Conservation (phyloP, 1,140 invertebrate species). For the Aphidius gifuensis region DNA sequence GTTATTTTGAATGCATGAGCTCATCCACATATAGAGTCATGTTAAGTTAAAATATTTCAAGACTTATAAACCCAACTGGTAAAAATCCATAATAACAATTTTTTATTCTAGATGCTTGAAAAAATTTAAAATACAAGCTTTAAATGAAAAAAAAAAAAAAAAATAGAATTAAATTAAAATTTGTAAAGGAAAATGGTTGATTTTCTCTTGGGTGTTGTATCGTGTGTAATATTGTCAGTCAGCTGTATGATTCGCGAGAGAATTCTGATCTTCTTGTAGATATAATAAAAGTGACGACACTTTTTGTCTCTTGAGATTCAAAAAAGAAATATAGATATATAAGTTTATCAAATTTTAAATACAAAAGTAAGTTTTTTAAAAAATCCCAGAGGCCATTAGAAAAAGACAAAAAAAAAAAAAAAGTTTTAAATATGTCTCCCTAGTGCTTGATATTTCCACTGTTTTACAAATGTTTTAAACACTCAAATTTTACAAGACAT, state of each 20-base stretch:
- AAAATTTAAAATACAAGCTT: background rate
- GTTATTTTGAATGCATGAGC: slow-evolving; percentile 11
- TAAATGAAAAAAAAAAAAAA: background rate
- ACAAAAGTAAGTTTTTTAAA: too few species aligned
- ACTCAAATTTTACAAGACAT: too few species aligned
- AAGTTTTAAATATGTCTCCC: too few species aligned
- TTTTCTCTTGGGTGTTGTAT: slow-evolving; percentile 14
- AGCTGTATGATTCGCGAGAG: slow-evolving; percentile 8
- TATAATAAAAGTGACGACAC: background rate
- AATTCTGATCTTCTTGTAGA: slow-evolving; percentile 2
- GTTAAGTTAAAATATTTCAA: background rate
- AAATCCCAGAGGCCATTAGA: too few species aligned
- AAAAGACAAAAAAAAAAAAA: too few species aligned
- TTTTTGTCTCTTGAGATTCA: background rate
- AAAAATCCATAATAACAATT: too few species aligned
- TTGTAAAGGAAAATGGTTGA: background rate
- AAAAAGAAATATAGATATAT: background rate
- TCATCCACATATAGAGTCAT: background rate
- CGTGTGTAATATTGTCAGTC: background rate
- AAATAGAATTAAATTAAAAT: background rate
- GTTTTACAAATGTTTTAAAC: too few species aligned
- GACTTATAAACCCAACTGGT: too few species aligned
- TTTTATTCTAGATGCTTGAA: background rate
- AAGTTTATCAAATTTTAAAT: too few species aligned
- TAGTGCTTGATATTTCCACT: too few species aligned